These are phyloP conservation scores for Drosophila helvetica DNA, from an alignment of 2,888 invertebrate genomes.

Conservation along the genomic window DNA sequence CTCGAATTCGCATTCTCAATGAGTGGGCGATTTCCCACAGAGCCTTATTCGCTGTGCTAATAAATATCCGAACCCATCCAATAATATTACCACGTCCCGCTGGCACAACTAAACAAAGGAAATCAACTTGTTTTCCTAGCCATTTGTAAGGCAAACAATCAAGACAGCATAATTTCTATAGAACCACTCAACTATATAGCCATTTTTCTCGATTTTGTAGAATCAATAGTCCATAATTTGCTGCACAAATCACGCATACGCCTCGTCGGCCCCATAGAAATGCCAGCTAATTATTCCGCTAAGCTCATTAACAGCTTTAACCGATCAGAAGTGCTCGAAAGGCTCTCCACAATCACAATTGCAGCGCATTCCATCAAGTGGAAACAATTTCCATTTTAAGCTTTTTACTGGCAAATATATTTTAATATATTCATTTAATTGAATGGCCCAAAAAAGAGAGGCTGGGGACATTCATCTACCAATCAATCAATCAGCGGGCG, in stretches of 20 bases:
- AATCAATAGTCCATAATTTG: not conserved
- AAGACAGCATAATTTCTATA: not conserved
- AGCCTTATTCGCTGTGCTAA: constrained; percentile 13
- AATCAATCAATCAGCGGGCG: constrained; percentile 66
- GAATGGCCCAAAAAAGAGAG: constrained; percentile 14
- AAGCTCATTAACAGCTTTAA: constrained; percentile 17
- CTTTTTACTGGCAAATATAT: constrained; percentile 7
- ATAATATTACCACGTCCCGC: constrained; percentile 25
- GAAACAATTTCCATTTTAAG: constrained; percentile 20
- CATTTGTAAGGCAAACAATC: constrained; percentile 20
- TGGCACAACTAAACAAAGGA: constrained; percentile 17
- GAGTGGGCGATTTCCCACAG: constrained; percentile 8
- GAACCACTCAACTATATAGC: constrained; percentile 8
- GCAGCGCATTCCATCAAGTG: constrained; percentile 36
- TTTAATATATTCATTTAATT: constrained; percentile 59
- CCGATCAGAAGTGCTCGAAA: not conserved
- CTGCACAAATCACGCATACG: constrained; percentile 39
- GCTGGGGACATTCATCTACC: constrained; percentile 47
- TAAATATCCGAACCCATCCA: constrained; percentile 26
- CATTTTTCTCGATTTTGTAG: not conserved
- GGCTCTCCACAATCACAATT: constrained; percentile 43
- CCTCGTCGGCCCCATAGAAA: constrained; percentile 18
- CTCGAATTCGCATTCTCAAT: not conserved
- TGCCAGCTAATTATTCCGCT: constrained; percentile 23
- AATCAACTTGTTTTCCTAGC: constrained; percentile 27